Evolutionary conservation across 2,797 vertebrate genomes (phyloP).

Genomic region (Cyclura pinguis): DNA sequence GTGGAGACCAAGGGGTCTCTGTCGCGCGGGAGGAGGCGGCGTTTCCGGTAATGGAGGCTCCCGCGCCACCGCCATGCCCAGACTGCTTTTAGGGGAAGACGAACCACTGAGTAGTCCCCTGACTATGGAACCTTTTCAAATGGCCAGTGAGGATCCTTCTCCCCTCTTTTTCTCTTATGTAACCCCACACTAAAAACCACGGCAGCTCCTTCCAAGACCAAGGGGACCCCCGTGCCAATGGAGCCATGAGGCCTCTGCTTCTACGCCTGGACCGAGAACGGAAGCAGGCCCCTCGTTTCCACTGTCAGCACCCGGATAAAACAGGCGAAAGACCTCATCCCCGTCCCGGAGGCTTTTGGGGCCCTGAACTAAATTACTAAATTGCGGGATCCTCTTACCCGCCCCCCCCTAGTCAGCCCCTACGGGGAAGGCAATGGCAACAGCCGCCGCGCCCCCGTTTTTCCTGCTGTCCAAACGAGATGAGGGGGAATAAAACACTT

Average conservation of each 20-base stretch:
- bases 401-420: neutral
- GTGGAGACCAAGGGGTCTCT: neutral
- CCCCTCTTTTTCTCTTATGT: neutral
- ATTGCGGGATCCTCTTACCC: neutral
- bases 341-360: neutral
- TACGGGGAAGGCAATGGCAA: neutral
- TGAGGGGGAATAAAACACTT: neutral
- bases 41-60: neutral
- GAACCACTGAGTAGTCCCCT: neutral
- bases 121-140: neutral
- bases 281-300: neutral
- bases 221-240: neutral
- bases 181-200: too few relatives aligned
- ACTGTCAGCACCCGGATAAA: neutral
- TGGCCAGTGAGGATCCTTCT: neutral
- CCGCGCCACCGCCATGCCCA: neutral
- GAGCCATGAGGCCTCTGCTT: rapidly evolving
- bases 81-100: neutral
- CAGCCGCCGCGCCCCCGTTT: too few relatives aligned
- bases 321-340: too few relatives aligned
- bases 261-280: neutral
- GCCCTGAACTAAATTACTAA: neutral
- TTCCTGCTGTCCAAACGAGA: too few relatives aligned
- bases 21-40: neutral
- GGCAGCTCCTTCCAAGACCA: neutral